A percentile compares a stretch with the other conserved stretches of the same genome.
phyloP scores from a whole-genome alignment of 2,888 invertebrate species.

The Subacronicta megacephala region DNA sequence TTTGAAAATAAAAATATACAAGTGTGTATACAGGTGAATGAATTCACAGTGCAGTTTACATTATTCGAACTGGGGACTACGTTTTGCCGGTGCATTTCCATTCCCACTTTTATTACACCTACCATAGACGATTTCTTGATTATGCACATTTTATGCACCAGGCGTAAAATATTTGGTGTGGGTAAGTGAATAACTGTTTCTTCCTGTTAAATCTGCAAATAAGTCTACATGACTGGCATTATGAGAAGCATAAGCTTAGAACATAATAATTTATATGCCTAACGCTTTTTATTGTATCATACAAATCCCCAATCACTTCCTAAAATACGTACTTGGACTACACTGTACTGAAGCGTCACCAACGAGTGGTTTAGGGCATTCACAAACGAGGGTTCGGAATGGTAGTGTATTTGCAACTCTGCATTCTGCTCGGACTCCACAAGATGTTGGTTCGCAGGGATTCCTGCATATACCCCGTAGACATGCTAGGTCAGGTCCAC shows the following conservation, averaged over 20 bases:
- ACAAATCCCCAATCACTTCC: background rate
- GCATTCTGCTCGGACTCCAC: conserved; percentile 94
- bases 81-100: background rate
- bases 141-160: background rate
- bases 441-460: conserved; percentile 94
- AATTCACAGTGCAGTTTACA: conserved; percentile 35
- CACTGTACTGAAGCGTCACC: conserved; percentile 97
- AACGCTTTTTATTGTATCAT: no score
- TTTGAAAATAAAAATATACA: no score
- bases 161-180: conserved; percentile 2
- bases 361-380: conserved; percentile 94
- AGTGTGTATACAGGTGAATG: conserved; percentile 1
- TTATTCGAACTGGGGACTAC: conserved; percentile 1
- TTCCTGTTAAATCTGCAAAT: conserved; percentile 37
- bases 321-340: conserved; percentile 91
- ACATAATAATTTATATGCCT: no score
- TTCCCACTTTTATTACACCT: conserved; percentile 15
- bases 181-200: background rate
- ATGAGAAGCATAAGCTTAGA: background rate
- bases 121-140: conserved; percentile 27
- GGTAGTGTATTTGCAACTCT: conserved; percentile 96
- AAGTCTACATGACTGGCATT: conserved; percentile 22
- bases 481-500: conserved; percentile 95
- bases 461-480: conserved; percentile 94
- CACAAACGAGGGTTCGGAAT: conserved; percentile 96